Conservation (phyloP, 2,797 vertebrate species). For the Cheirogaleus major region DNA sequence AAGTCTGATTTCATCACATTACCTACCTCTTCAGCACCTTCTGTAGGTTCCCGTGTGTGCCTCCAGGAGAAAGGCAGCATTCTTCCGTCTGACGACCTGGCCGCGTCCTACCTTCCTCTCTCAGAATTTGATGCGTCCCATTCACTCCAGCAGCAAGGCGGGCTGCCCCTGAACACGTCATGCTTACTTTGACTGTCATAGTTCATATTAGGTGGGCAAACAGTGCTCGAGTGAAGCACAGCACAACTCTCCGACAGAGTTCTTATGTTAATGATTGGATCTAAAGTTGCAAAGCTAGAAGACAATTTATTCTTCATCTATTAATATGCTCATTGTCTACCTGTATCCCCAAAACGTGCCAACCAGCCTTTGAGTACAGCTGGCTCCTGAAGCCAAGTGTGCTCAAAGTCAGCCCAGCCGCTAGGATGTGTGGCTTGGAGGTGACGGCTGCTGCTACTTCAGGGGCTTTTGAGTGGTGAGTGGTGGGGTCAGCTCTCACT, state of each 20-base stretch:
- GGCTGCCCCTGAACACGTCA: background rate
- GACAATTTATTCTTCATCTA: background rate
- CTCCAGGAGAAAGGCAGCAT: background rate
- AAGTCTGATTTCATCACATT: background rate
- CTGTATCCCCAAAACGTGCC: background rate
- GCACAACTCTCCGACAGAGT: background rate
- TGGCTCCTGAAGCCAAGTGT: background rate
- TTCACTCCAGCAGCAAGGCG: background rate
- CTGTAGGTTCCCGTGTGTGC: background rate
- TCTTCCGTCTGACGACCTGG: background rate
- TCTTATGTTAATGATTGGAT: background rate
- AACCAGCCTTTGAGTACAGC: background rate
- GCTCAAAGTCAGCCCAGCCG: background rate
- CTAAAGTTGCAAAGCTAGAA: background rate
- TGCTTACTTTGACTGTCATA: background rate
- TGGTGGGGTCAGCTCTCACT: background rate
- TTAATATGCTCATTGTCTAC: background rate
- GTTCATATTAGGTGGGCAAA: background rate
- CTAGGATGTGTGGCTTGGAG: background rate
- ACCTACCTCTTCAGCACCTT: background rate
- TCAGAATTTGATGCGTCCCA: background rate
- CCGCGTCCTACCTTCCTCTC: background rate
- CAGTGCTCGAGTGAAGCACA: background rate
- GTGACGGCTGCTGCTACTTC: background rate
- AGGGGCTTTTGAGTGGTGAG: background rate